Percentiles rank a stretch among this genome's conserved stretches.
Evolutionary conservation across 2,888 invertebrate species (phyloP).

Genomic region (Drosophila dives): DNA sequence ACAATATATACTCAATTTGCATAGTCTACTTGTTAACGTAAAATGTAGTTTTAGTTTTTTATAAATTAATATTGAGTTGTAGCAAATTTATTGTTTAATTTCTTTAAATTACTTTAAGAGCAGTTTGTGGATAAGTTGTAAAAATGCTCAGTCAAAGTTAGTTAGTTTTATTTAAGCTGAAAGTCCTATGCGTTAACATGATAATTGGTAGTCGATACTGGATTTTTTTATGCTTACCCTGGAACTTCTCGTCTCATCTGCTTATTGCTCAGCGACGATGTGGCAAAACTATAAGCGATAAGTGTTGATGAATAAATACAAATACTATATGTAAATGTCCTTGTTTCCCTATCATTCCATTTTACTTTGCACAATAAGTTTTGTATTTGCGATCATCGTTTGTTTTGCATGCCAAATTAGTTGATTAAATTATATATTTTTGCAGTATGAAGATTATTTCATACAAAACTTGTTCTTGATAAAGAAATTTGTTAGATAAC

Average conservation of each 20-base stretch:
- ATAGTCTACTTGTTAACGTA: background rate
- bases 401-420: no score
- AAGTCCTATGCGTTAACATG: background rate
- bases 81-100: background rate
- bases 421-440: no score
- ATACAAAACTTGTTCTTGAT: no score
- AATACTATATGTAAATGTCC: no score
- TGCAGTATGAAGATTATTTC: no score
- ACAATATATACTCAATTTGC: background rate
- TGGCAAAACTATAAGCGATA: conserved; percentile 24
- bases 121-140: background rate
- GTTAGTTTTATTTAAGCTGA: background rate
- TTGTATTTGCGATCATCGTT: no score
- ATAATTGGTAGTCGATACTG: background rate
- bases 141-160: background rate
- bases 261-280: conserved; percentile 68
- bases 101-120: background rate
- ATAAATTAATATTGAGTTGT: background rate
- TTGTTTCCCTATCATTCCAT: no score
- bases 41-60: background rate
- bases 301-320: no score
- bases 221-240: conserved; percentile 75
- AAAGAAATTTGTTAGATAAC: no score
- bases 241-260: conserved; percentile 82
- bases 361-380: no score